Base-by-base conservation (phyloP, 64 coral and sea anemone genomes). In the Porites lutea region DNA sequence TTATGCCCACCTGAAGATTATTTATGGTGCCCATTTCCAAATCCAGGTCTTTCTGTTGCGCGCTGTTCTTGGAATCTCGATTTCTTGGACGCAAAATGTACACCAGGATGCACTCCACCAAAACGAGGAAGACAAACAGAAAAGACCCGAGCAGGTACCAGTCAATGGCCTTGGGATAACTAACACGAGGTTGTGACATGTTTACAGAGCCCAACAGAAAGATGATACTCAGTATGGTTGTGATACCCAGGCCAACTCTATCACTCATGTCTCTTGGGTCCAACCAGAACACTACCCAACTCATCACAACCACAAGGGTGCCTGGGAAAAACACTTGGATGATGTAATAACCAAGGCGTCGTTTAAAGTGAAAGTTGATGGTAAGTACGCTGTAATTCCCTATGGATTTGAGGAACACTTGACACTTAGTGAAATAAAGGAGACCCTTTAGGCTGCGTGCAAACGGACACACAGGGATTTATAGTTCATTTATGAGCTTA, bases 201-300 rank as follows among this genome's bases (percentile, higher is more conserved):
- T 71, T 71, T 71, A 22, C 67, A 20, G n/a, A 71, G 37, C 7
- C 53, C 53, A 55, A 55, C 53, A 55, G 53, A 55, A 55, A 55
- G 0, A 55, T 11, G 53, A 55, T 55, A 11, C 0, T 55, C 10
- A 55, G 53, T 0, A 55, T 2, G 53, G 53, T 55, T 55, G 53
- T 55, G 5, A 55, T 55, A 11, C 53, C 53, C 5, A 55, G 5
- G 53, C 5, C 53, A 5, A 55, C 2, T 5, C 53, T 5, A 11
- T 5, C 10, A 55, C 10, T 55, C 53, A 55, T 55, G 53, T 55
- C 53, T 47, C 79, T 13, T 19, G 72, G 46, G 9, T 95, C 96
- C 96, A 98, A 91, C 96, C 96, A 98, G 13, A 98, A 93, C 4
- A 95, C 89, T 13, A 95, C 93, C 96, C 96, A 98, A 51, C 96